Evolutionary conservation across 2,113 vertebrate genomes (phyloP), one percentile per base, ranked within the genome.

Genomic region (Cinclus cinclus): DNA sequence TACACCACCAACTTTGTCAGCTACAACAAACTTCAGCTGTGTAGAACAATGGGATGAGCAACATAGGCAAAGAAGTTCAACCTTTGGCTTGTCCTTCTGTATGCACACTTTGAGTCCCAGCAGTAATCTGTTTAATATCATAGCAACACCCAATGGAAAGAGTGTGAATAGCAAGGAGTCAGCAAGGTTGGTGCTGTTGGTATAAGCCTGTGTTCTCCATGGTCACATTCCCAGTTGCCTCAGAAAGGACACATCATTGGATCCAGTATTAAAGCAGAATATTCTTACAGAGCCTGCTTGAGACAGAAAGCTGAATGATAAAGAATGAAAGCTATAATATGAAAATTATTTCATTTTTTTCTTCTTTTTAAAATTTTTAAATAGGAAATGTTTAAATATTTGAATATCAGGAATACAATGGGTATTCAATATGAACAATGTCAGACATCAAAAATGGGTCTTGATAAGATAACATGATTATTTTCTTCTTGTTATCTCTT

Each of bases 131-230:
- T 96, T 97, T 94, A 97, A 98, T 97, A 97, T 95, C 87, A 96
- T 92, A 97, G 97, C 97, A 97, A 88, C 96, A 98, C 96, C 97
- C 96, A 88, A 96, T 98, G 97, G 97, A 97, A 96, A 80, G 78
- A 92, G 20, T 53, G 90, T 97, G 96, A 97, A 98, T 96, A 97
- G 95, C 98, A 98, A 92, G 87, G 71, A 88, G 49, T 77, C 27
- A 15, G 30, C 91, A 80, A 49, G 59, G 23, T 30, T 65, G 76
- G 15, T 53, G 94, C 85, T 30, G 1, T 76, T 31, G 4, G 46
- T 89, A 42, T 15, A 83, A 70, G 15, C 25, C 28, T 58, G 5
- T 1, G 0, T 39, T 7, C 60, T 69, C 49, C 49, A 11, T 41
- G 64, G 87, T 78, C 31, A 10, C 17, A 0, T 64, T 92, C 47